Evolutionary conservation across 2,797 vertebrate species (phyloP).

Genomic region (Euthynnus affinis): DNA sequence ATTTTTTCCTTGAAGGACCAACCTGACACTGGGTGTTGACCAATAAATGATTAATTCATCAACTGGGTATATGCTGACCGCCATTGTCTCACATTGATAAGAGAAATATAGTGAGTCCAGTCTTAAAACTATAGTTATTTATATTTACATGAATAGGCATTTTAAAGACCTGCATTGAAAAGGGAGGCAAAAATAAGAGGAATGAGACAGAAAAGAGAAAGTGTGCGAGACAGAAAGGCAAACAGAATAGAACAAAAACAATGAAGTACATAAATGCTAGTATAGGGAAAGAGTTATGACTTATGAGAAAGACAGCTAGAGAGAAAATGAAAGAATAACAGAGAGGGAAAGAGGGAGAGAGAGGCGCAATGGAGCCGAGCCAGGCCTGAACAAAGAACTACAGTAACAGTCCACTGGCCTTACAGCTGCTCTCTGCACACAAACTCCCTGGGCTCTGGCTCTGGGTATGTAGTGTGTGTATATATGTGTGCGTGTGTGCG

Average conservation of each 20-base stretch:
- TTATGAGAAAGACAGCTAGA: slow-evolving; percentile 8
- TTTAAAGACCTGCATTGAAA: neutral
- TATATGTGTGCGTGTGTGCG: slow-evolving; percentile 31
- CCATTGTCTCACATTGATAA: neutral
- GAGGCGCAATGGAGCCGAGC: slow-evolving; percentile 68
- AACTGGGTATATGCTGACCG: neutral
- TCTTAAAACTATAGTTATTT: neutral
- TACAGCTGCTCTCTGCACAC: slow-evolving; percentile 79
- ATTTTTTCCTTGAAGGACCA: too few species aligned
- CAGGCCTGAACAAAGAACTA: slow-evolving; percentile 82
- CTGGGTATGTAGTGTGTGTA: slow-evolving; percentile 43
- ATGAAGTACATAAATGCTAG: slow-evolving; percentile 13
- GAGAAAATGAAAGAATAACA: slow-evolving; percentile 42
- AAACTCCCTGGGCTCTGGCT: slow-evolving; percentile 63
- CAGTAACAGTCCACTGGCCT: slow-evolving; percentile 81
- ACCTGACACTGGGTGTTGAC: neutral
- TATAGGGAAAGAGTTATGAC: slow-evolving; percentile 21
- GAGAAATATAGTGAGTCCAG: neutral
- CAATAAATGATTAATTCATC: neutral
- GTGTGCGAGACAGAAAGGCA: neutral
- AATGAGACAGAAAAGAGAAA: neutral
- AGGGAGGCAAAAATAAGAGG: neutral
- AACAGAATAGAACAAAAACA: neutral
- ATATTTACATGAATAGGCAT: neutral
- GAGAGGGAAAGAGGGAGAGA: slow-evolving; percentile 32